Percentiles rank a stretch among this genome's conserved stretches.
Evolutionary conservation across 1,140 invertebrate genomes (phyloP).

Genomic region (Capitella teleta): DNA sequence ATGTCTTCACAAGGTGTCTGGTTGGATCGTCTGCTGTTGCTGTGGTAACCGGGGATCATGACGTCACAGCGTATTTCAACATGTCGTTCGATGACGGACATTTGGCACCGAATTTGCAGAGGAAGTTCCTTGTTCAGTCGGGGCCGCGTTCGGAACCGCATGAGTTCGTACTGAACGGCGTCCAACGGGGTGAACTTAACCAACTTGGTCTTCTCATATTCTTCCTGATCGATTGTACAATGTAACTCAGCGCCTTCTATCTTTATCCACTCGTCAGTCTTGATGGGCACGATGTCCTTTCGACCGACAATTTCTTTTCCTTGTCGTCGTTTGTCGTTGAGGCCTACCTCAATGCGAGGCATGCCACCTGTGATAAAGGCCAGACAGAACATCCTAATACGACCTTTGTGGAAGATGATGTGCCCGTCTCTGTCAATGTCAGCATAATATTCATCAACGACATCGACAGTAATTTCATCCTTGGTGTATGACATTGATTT

Average conservation of each 20-base stretch:
- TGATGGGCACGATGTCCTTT: constrained; percentile 97
- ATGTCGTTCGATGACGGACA: constrained; percentile 42
- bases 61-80: constrained; percentile 88
- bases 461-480: constrained; percentile 93
- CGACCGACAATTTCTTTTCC: constrained; percentile 97
- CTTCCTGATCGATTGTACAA: constrained; percentile 78
- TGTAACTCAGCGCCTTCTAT: constrained; percentile 92
- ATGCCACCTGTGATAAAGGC: constrained; percentile 61
- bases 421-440: constrained; percentile 63
- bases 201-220: constrained; percentile 79
- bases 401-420: constrained; percentile 81
- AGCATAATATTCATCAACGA: constrained; percentile 91
- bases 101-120: constrained; percentile 66
- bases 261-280: constrained; percentile 98
- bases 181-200: constrained; percentile 97
- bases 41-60: constrained; percentile 90
- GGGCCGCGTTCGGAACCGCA: constrained; percentile 90
- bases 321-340: constrained; percentile 91
- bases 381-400: constrained; percentile 88
- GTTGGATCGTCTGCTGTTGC: constrained; percentile 82
- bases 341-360: constrained; percentile 90
- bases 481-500: constrained; percentile 85
- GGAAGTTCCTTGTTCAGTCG: constrained; percentile 94
- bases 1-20: constrained; percentile 73
- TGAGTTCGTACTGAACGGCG: constrained; percentile 77